Conservation (phyloP, 2,888 invertebrate species). For the Aporophyla nigra region DNA sequence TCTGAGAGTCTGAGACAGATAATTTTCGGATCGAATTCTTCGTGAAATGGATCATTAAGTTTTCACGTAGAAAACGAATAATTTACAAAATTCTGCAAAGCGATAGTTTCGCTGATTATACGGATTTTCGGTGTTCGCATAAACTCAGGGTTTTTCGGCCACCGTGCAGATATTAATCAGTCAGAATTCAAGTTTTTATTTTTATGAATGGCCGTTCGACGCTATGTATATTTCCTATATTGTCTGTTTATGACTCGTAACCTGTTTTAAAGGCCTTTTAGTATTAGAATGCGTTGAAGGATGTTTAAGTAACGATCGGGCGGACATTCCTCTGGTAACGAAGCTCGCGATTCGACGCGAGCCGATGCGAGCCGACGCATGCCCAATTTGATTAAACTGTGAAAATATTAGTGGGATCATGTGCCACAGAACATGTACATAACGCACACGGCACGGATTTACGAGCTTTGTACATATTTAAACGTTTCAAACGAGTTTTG, state of each 20-base stretch:
- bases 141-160: constrained; percentile 39
- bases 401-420: constrained; percentile 84
- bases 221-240: constrained; percentile 52
- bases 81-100: constrained; percentile 4
- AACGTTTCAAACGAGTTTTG: constrained; percentile 65
- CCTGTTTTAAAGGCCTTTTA: constrained; percentile 58
- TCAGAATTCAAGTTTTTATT: constrained; percentile 50
- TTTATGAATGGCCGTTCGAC: constrained; percentile 59
- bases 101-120: constrained; percentile 8
- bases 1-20: constrained; percentile 21
- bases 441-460: constrained; percentile 72
- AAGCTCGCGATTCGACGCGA: constrained; percentile 65
- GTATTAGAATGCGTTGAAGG: constrained; percentile 63
- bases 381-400: constrained; percentile 86
- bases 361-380: constrained; percentile 74
- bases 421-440: constrained; percentile 38
- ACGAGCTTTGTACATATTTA: constrained; percentile 64
- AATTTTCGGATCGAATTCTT: constrained; percentile 13
- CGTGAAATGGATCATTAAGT: not conserved
- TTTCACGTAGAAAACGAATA: constrained; percentile 16
- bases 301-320: constrained; percentile 62
- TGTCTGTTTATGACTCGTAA: constrained; percentile 55
- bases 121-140: constrained; percentile 30
- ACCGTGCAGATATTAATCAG: constrained; percentile 49
- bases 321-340: constrained; percentile 63